phyloP scores from a whole-genome alignment of 2,113 vertebrate genomes.

The Phyllostomus hastatus region DNA sequence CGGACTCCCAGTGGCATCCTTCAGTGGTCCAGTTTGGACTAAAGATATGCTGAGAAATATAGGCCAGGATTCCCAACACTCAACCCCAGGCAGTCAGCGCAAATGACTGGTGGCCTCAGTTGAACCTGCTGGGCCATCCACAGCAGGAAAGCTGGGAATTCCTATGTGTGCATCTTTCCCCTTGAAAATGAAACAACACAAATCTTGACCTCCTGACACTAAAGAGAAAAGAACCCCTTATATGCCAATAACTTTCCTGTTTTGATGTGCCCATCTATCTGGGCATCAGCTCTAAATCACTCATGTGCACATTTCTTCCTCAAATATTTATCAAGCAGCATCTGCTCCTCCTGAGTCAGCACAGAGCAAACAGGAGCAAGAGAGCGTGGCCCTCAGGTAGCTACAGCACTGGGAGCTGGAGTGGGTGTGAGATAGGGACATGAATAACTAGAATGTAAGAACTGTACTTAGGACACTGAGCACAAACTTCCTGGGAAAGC shows the following conservation, averaged over 20 bases:
- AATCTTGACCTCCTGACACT: background rate
- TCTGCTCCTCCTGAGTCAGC: background rate
- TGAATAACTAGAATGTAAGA: background rate
- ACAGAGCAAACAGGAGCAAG: background rate
- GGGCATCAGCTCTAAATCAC: background rate
- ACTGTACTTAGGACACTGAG: background rate
- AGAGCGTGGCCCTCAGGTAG: background rate
- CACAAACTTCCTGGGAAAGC: rapidly evolving
- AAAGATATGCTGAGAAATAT: background rate
- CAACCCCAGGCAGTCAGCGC: background rate
- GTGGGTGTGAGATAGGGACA: background rate
- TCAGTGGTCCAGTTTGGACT: background rate
- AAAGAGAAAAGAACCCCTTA: background rate
- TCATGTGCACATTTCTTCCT: background rate
- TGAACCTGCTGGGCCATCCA: background rate
- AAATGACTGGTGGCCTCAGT: background rate
- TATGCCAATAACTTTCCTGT: background rate
- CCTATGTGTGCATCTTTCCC: background rate
- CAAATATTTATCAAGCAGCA: background rate
- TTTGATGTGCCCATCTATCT: background rate
- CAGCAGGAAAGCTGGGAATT: background rate
- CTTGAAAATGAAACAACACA: background rate
- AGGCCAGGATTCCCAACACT: too few relatives aligned
- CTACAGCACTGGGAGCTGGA: background rate
- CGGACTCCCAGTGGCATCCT: rapidly evolving